Evolutionary conservation across 1,140 invertebrate species (phyloP), one percentile per base, ranked within the genome.

Genomic region (Leucophenga varia): DNA sequence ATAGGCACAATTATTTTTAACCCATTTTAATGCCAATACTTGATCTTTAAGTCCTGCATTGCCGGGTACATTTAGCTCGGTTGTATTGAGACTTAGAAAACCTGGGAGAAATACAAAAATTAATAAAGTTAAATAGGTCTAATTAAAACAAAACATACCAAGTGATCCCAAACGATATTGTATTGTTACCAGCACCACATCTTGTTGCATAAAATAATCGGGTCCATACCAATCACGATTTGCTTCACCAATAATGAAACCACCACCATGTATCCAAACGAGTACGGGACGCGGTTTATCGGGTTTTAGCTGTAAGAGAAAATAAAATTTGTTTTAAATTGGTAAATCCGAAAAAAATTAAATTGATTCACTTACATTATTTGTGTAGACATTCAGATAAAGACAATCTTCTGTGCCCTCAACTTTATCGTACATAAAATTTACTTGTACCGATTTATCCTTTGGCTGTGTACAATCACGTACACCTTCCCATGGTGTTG

Each of bases 351-450:
- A n/a, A n/a, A n/a, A n/a, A n/a, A n/a, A n/a, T 35, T 6, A 35
- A 6, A 35, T 5, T 35, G 3, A 25, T 30, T 25, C 70, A 86
- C 79, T 36, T 84, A 72, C 69, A 81, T 86, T 57, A 82, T 82
- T 17, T 79, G 79, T 65, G 40, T 84, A 88, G 12, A 90, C 80
- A 47, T 87, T 87, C 1, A 90, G 57, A 44, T 83, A 81, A 1
- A 90, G 77, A 57, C 87, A 89, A 59, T 90, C 85, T 68, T 90
- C 88, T 6, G 78, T 67, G n/a, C 81, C 81, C 22, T 70, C 57
- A 30, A 72, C 45, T 40, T 57, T 59, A 14, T 64, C 59, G 1
- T 41, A 36, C 1, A 72, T 45, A 22, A 68, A 61, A 8, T 67
- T 49, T 56, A 70, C 57, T 48, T 77, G 79, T 7, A 68, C 53